Evolutionary conservation across 2,113 vertebrate species (phyloP).

Genomic region (Hypanus sabinus): DNA sequence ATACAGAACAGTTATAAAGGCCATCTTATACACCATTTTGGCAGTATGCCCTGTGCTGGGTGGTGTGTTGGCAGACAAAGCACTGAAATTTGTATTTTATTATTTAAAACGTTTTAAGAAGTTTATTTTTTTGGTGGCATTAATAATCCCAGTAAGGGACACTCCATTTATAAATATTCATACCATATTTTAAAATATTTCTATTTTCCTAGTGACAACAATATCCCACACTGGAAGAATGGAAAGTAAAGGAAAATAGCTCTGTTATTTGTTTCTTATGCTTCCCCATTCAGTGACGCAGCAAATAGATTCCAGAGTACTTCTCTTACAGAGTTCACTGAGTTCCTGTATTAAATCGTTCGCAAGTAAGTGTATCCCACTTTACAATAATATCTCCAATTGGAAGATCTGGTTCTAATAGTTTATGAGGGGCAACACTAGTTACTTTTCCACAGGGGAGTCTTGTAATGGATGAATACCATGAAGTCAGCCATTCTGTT

Average conservation of each 20-base stretch:
- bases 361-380: not conserved
- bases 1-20: not conserved
- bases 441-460: not conserved
- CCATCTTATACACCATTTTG: not conserved
- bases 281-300: not conserved
- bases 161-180: not conserved
- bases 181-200: not conserved
- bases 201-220: not conserved
- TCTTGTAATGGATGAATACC: too few relatives aligned
- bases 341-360: not conserved
- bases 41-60: not conserved
- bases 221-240: not conserved
- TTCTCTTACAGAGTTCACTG: not conserved
- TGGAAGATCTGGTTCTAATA: not conserved
- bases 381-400: not conserved
- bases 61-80: not conserved
- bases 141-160: not conserved
- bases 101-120: not conserved
- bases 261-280: not conserved
- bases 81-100: not conserved
- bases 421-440: not conserved
- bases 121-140: not conserved
- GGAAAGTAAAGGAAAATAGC: not conserved
- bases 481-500: too few relatives aligned
- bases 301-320: not conserved